phyloP scores from a whole-genome alignment of 2,113 vertebrate species.

The Pelodiscus sinensis region DNA sequence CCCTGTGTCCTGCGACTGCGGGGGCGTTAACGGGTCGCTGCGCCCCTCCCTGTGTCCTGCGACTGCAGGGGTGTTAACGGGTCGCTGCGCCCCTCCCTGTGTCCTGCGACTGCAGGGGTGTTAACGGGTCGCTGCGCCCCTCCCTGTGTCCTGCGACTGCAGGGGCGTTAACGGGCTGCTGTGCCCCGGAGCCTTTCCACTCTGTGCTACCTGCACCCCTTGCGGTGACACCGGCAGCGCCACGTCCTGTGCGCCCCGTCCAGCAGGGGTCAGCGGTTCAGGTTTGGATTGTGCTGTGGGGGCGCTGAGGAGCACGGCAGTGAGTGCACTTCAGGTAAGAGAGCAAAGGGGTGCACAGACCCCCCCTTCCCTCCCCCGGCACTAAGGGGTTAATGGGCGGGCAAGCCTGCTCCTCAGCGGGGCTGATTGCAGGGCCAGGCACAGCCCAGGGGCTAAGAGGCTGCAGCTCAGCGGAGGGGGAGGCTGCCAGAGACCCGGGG shows the following conservation, averaged over 20 bases:
- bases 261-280: not conserved
- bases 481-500: not conserved
- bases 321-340: not conserved
- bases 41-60: too few relatives aligned
- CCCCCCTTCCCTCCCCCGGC: not conserved
- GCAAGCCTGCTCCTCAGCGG: not conserved
- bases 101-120: too few relatives aligned
- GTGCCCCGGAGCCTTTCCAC: too few relatives aligned
- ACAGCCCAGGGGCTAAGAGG: not conserved
- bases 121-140: too few relatives aligned
- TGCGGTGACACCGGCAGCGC: too few relatives aligned
- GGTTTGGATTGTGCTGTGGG: not conserved
- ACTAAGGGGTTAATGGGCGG: not conserved
- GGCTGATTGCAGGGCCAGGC: not conserved
- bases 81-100: too few relatives aligned
- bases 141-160: too few relatives aligned
- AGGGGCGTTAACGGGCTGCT: too few relatives aligned
- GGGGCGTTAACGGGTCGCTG: too few relatives aligned
- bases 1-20: too few relatives aligned
- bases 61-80: too few relatives aligned
- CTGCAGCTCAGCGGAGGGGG: not conserved
- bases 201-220: too few relatives aligned
- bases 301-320: not conserved
- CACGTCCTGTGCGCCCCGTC: not conserved
- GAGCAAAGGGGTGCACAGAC: not conserved